A percentile compares a stretch with the other conserved stretches of the same genome.
These are phyloP conservation scores for Rhincodon typus DNA, from an alignment of 2,797 vertebrate species.

Conservation along the genomic window DNA sequence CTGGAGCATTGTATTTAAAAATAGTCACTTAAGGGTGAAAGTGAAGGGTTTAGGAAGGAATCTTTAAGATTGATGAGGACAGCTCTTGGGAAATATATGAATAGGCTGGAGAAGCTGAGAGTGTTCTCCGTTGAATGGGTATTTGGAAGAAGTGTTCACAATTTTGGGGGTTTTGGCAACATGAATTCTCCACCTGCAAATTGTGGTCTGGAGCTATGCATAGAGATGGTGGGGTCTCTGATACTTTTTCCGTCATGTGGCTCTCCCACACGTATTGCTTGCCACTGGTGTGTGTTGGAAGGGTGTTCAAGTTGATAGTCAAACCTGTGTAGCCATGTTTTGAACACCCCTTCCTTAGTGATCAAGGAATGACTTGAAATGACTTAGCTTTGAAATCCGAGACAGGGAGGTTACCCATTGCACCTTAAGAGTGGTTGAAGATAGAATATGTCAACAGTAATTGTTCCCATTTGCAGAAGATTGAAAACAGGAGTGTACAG, in stretches of 20 bases:
- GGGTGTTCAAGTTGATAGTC: neutral
- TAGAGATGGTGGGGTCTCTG: neutral
- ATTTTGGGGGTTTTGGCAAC: neutral
- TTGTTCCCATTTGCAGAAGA: neutral
- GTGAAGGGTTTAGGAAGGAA: neutral
- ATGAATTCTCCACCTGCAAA: too few species aligned
- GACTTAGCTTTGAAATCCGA: neutral
- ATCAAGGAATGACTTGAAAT: neutral
- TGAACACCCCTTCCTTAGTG: neutral
- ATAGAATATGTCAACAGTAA: neutral
- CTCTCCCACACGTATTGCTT: neutral
- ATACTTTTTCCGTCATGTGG: neutral
- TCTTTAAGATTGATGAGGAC: neutral
- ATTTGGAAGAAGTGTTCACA: neutral
- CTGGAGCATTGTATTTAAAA: neutral
- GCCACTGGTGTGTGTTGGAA: neutral
- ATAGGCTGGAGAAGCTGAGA: neutral
- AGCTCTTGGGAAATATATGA: neutral
- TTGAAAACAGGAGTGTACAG: neutral
- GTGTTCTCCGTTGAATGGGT: neutral
- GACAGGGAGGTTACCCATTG: neutral
- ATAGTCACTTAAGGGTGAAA: neutral
- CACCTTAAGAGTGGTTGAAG: neutral
- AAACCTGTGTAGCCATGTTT: neutral
- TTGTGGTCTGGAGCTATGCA: too few species aligned